A percentile compares a stretch with the other conserved stretches of the same genome.
phyloP scores from a whole-genome alignment of 2,888 invertebrate genomes.

The Steinernema scapterisci region DNA sequence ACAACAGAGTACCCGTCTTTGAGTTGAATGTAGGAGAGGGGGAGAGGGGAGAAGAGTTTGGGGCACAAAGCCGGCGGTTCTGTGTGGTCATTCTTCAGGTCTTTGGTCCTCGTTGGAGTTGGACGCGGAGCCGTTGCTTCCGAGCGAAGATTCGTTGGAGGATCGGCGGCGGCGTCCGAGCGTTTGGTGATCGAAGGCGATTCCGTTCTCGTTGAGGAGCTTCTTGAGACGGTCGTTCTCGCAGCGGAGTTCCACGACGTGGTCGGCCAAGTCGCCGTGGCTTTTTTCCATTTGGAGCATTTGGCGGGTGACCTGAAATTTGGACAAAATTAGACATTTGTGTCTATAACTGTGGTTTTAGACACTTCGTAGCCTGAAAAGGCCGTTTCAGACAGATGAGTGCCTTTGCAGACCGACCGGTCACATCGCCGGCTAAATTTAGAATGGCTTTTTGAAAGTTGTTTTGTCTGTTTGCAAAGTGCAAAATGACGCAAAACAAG shows the following conservation, averaged over 20 bases:
- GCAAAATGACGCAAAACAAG: too few species aligned
- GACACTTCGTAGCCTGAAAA: too few species aligned
- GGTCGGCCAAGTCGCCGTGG: conserved; percentile 38
- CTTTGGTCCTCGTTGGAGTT: conserved; percentile 14
- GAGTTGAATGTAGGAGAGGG: too few species aligned
- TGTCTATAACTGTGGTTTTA: too few species aligned
- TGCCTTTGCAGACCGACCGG: too few species aligned
- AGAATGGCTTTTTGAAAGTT: too few species aligned
- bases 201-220: conserved; percentile 46
- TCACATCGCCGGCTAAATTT: too few species aligned
- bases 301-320: conserved; percentile 47
- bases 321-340: too few species aligned
- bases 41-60: not conserved
- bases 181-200: conserved; percentile 35
- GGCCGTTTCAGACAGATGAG: too few species aligned
- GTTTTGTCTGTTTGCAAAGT: too few species aligned
- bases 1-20: conserved; percentile 16
- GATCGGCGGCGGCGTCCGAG: not conserved
- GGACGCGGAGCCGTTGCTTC: not conserved
- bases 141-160: conserved; percentile 24
- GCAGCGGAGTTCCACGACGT: conserved; percentile 27
- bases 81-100: conserved; percentile 12
- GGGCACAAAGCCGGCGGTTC: not conserved
- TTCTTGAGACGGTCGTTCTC: conserved; percentile 46
- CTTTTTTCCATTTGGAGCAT: conserved; percentile 46